Conservation (phyloP, 2,888 invertebrate genomes). For the Ornithoptera alexandrae region DNA sequence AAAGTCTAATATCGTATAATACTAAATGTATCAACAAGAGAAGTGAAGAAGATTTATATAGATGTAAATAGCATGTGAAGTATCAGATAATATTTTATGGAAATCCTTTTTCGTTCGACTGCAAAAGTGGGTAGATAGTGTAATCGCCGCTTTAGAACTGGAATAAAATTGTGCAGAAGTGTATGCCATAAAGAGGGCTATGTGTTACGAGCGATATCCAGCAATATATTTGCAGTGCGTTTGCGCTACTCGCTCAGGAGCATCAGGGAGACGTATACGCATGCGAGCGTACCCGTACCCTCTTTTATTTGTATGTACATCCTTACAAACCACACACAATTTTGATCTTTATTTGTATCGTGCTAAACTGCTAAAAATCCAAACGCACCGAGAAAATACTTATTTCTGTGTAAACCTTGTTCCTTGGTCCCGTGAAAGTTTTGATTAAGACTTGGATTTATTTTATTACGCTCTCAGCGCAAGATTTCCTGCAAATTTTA, state of each 20-base stretch:
- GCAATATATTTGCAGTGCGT: conserved; percentile 42
- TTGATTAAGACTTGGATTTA: conserved; percentile 13
- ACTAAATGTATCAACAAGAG: no score
- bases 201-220: conserved; percentile 48
- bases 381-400: not conserved
- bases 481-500: not conserved
- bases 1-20: no score
- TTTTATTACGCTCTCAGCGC: conserved; percentile 12
- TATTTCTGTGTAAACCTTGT: conserved; percentile 5
- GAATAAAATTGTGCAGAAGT: conserved; percentile 49
- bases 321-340: not conserved
- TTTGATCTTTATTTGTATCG: not conserved
- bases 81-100: not conserved
- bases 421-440: conserved; percentile 17
- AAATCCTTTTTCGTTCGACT: not conserved
- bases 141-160: conserved; percentile 35
- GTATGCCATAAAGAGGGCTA: conserved; percentile 47
- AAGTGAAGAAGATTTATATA: no score
- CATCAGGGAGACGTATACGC: conserved; percentile 10
- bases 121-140: conserved; percentile 27
- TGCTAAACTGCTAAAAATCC: not conserved
- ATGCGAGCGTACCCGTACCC: conserved; percentile 12
- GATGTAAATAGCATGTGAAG: not conserved
- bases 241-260: conserved; percentile 32
- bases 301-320: conserved; percentile 19